A percentile compares a stretch with the other conserved stretches of the same genome.
Conservation (phyloP, 2,888 invertebrate genomes). For the Linyphia triangularis region DNA sequence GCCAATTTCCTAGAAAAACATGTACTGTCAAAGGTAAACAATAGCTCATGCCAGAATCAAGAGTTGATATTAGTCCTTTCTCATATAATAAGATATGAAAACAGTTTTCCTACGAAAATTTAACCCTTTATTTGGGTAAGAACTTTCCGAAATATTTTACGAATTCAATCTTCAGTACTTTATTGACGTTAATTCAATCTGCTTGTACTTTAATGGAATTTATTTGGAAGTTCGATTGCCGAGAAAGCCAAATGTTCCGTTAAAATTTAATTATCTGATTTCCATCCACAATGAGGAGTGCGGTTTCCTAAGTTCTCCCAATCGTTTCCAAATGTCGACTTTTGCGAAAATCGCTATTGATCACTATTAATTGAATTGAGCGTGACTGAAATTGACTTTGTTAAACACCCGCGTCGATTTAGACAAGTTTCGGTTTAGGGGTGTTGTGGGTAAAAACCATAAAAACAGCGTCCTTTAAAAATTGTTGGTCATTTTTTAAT, state of each 20-base stretch:
- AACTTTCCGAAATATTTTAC: slow-evolving; percentile 13
- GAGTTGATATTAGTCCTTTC: neutral
- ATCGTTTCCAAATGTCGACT: slow-evolving; percentile 57
- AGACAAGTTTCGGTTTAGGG: neutral
- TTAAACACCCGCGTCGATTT: slow-evolving; percentile 59
- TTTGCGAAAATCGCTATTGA: slow-evolving; percentile 58
- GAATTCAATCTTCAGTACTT: slow-evolving; percentile 26
- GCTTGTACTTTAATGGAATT: slow-evolving; percentile 37
- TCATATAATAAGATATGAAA: neutral
- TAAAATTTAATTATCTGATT: slow-evolving; percentile 58
- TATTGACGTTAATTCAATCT: slow-evolving; percentile 51
- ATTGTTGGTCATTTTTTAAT: too few relatives aligned
- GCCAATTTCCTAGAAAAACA: neutral
- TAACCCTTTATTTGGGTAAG: slow-evolving; percentile 32
- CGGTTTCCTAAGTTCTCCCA: slow-evolving; percentile 2
- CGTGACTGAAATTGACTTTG: slow-evolving; percentile 50
- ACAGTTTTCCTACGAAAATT: neutral
- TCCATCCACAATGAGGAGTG: slow-evolving; percentile 10
- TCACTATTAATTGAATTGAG: slow-evolving; percentile 65
- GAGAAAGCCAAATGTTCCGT: slow-evolving; percentile 40
- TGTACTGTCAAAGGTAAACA: neutral
- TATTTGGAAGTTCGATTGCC: slow-evolving; percentile 50
- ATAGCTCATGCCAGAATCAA: neutral
- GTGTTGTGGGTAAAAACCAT: slow-evolving; percentile 9
- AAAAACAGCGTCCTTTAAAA: slow-evolving; percentile 40